Evolutionary conservation across 2,888 invertebrate species (phyloP).

Genomic region (Harpalus rubripes): DNA sequence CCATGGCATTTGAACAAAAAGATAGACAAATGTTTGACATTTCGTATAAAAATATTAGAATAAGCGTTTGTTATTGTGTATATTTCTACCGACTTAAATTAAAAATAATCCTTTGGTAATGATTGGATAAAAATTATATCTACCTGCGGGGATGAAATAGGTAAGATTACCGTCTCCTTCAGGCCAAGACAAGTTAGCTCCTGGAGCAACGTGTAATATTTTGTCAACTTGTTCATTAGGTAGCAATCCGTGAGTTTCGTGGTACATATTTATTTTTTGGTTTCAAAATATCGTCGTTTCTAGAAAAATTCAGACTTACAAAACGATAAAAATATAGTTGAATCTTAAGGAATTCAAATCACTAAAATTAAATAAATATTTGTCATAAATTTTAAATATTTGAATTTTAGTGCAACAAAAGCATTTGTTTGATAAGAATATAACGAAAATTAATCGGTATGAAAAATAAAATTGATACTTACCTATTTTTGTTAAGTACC

Average conservation of each 20-base stretch:
- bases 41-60: too few relatives aligned
- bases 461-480: slow-evolving; percentile 9
- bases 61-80: too few relatives aligned
- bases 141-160: slow-evolving; percentile 76
- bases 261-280: slow-evolving; percentile 55
- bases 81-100: too few relatives aligned
- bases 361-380: not conserved
- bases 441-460: not conserved
- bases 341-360: not conserved
- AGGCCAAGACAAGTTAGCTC: slow-evolving; percentile 75
- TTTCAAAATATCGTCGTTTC: not conserved
- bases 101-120: too few relatives aligned
- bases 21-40: too few relatives aligned
- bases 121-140: not conserved
- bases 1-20: too few relatives aligned
- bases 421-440: not conserved
- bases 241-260: slow-evolving; percentile 72
- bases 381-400: not conserved
- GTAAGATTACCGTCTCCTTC: slow-evolving; percentile 74
- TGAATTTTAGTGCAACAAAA: not conserved
- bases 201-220: slow-evolving; percentile 74
- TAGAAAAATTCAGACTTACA: not conserved
- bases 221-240: slow-evolving; percentile 75
- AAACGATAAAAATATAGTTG: not conserved
- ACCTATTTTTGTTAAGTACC: not conserved